phyloP scores from a whole-genome alignment of 1,140 invertebrate genomes.

The silkworm (Bombyx mori) region DNA sequence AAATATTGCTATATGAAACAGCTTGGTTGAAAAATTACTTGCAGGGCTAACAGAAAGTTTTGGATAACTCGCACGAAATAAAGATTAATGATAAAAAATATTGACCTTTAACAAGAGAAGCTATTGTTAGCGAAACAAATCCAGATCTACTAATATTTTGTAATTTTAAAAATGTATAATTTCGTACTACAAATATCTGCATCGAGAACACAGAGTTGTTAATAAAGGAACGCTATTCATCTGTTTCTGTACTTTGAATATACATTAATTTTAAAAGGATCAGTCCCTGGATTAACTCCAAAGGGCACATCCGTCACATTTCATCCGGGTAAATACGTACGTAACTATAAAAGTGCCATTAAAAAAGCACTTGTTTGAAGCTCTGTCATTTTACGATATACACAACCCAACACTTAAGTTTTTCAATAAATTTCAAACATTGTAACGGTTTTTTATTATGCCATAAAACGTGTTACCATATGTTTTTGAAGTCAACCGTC shows the following conservation, averaged over 20 bases:
- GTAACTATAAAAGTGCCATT: conserved; percentile 1
- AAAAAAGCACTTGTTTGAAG: conserved; percentile 4
- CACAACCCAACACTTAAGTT: conserved; percentile 10
- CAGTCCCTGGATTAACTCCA: no score
- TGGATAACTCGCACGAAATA: neutral
- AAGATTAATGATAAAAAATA: neutral
- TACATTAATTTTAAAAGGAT: no score
- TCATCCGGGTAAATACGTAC: no score
- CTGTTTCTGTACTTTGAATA: no score
- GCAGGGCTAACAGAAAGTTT: no score
- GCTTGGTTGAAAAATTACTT: no score
- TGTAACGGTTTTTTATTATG: conserved; percentile 8
- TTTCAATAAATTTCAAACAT: conserved; percentile 13
- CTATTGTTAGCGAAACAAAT: neutral
- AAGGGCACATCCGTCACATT: no score
- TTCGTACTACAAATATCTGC: no score
- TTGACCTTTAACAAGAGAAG: neutral
- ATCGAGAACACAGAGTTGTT: no score
- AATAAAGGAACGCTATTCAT: no score
- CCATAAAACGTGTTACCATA: conserved; percentile 6
- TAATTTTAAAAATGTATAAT: no score
- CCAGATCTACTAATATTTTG: neutral
- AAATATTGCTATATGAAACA: no score
- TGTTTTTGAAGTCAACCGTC: conserved; percentile 3
- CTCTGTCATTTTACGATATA: conserved; percentile 12